Percentiles rank a stretch among this genome's conserved stretches.
Conservation (phyloP, 2,888 invertebrate genomes). For the Eugnorisma glareosa region DNA sequence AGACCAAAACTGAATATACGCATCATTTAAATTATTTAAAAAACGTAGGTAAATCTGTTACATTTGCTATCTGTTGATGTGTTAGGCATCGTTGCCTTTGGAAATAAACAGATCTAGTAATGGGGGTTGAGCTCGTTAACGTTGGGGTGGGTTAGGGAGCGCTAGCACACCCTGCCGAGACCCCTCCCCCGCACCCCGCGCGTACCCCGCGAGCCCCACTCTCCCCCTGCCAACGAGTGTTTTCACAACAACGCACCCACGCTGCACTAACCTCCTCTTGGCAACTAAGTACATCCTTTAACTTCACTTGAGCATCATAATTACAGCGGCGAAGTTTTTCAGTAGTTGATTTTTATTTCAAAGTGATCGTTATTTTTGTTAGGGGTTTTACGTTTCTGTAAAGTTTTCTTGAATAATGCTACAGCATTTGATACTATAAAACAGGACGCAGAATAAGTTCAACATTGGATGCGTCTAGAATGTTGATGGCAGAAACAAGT, state of each 20-base stretch:
- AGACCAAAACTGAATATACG: too few relatives aligned
- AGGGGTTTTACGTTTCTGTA: neutral
- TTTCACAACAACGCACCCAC: slow-evolving; percentile 73
- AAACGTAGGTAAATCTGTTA: slow-evolving; percentile 22
- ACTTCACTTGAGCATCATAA: slow-evolving; percentile 62
- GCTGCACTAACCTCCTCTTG: slow-evolving; percentile 67
- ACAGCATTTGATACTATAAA: neutral
- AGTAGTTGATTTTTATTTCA: slow-evolving; percentile 39
- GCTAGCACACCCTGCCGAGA: slow-evolving; percentile 21
- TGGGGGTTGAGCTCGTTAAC: slow-evolving; percentile 71
- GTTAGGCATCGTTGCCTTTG: slow-evolving; percentile 45
- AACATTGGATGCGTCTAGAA: neutral
- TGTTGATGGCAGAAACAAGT: neutral
- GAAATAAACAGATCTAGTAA: slow-evolving; percentile 57
- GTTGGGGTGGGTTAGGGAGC: slow-evolving; percentile 79
- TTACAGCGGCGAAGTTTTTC: slow-evolving; percentile 50
- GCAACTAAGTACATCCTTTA: slow-evolving; percentile 68
- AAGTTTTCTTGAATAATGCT: neutral
- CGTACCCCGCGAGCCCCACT: neutral
- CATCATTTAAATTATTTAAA: neutral
- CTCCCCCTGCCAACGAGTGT: slow-evolving; percentile 65
- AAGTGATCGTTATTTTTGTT: slow-evolving; percentile 25
- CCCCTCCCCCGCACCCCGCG: neutral
- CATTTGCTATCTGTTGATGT: slow-evolving; percentile 51
- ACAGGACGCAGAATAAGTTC: neutral